A percentile compares a stretch with the other conserved stretches of the same genome.
Conservation (phyloP, 2,888 invertebrate genomes). For the Drosophila kuntzei region DNA sequence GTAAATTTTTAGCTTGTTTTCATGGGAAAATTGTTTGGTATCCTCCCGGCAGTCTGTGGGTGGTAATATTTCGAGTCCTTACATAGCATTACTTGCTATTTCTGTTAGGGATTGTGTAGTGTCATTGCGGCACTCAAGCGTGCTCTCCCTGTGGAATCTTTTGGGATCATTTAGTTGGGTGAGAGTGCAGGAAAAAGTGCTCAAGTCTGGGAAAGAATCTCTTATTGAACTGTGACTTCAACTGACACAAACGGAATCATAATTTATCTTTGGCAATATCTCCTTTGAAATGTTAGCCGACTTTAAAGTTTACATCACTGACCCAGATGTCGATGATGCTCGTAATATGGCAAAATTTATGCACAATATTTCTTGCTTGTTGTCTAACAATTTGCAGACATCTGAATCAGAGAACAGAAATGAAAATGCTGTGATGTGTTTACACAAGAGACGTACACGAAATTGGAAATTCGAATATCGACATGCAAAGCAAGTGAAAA, state of each 20-base stretch:
- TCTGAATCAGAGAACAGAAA: slow-evolving; percentile 13
- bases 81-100: slow-evolving; percentile 51
- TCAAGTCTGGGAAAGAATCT: slow-evolving; percentile 27
- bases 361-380: slow-evolving; percentile 33
- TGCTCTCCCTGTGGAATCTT: slow-evolving; percentile 23
- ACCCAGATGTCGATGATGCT: slow-evolving; percentile 56
- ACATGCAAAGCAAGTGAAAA: slow-evolving; percentile 48
- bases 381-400: slow-evolving; percentile 64
- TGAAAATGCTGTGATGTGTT: slow-evolving; percentile 57
- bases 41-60: slow-evolving; percentile 51
- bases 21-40: slow-evolving; percentile 59
- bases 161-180: slow-evolving; percentile 58
- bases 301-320: slow-evolving; percentile 27
- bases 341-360: slow-evolving; percentile 59
- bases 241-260: neutral
- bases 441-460: slow-evolving; percentile 56
- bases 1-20: slow-evolving; percentile 49
- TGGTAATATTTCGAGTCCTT: slow-evolving; percentile 38
- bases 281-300: neutral
- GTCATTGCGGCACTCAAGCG: slow-evolving; percentile 64
- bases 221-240: slow-evolving; percentile 18
- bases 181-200: slow-evolving; percentile 49
- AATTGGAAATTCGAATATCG: slow-evolving; percentile 35
- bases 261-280: slow-evolving; percentile 4
- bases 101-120: slow-evolving; percentile 48